Evolutionary conservation across 1,140 invertebrate species (phyloP).

Genomic region (Rhynchophorus ferrugineus): DNA sequence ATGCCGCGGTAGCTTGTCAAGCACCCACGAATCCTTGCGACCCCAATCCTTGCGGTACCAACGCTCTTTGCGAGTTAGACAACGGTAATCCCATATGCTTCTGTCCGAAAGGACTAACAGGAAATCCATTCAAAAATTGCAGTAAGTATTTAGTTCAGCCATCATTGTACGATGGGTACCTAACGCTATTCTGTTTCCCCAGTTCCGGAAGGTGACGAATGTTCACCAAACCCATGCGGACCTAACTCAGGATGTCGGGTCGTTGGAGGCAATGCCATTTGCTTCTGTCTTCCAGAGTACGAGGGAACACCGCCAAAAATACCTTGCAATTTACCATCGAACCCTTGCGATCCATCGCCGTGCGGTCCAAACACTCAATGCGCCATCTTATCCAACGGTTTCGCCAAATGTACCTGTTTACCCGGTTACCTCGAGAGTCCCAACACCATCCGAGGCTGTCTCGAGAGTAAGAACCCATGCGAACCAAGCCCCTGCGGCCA

Average conservation of each 20-base stretch:
- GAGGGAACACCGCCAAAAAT: constrained; percentile 73
- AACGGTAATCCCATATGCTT: constrained; percentile 81
- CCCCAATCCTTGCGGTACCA: constrained; percentile 76
- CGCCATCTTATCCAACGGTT: constrained; percentile 68
- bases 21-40: constrained; percentile 63
- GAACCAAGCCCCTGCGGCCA: constrained; percentile 73
- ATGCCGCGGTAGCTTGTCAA: constrained; percentile 55
- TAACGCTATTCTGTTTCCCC: constrained; percentile 31
- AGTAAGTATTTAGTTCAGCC: constrained; percentile 56
- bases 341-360: constrained; percentile 76
- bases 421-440: constrained; percentile 76
- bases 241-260: constrained; percentile 71
- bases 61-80: constrained; percentile 77
- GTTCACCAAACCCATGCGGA: constrained; percentile 76
- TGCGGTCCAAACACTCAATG: constrained; percentile 86
- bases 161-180: constrained; percentile 2
- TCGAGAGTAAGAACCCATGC: constrained; percentile 68
- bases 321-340: constrained; percentile 57
- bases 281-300: constrained; percentile 81
- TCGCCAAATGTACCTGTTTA: constrained; percentile 80
- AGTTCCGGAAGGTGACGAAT: constrained; percentile 83
- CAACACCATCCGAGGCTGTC: constrained; percentile 77
- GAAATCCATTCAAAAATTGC: constrained; percentile 86
- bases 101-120: constrained; percentile 81
- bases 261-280: constrained; percentile 61